These are phyloP conservation scores for Orthonevra nobilis DNA, from an alignment of 2,888 invertebrate genomes.

Conservation along the genomic window DNA sequence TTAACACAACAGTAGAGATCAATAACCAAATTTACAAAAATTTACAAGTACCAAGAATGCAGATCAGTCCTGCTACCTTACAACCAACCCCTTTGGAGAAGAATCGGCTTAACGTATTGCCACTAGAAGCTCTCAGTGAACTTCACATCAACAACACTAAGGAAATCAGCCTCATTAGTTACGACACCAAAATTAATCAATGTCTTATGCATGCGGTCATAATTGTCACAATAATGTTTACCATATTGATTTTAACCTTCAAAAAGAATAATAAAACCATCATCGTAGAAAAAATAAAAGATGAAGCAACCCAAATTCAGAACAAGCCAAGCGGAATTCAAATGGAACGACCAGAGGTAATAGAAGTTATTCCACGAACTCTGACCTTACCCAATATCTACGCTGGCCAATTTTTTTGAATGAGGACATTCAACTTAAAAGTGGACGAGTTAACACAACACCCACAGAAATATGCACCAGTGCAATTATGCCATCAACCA, in stretches of 20 bases:
- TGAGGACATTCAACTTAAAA: constrained; percentile 15
- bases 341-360: background rate
- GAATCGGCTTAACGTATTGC: constrained; percentile 5
- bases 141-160: constrained; percentile 8
- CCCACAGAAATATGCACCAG: no score
- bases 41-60: background rate
- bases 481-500: no score
- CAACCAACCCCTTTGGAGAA: constrained; percentile 18
- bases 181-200: background rate
- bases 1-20: background rate
- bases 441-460: constrained; percentile 4
- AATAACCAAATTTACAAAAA: constrained; percentile 1
- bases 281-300: background rate
- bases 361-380: background rate
- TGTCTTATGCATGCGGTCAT: background rate
- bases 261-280: background rate
- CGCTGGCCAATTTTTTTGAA: constrained; percentile 1
- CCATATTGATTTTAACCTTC: background rate
- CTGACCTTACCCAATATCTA: constrained; percentile 10
- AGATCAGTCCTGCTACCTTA: constrained; percentile 7
- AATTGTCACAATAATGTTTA: background rate
- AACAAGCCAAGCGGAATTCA: background rate
- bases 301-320: background rate
- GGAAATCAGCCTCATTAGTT: background rate
- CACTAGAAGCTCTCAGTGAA: background rate